Conservation (phyloP, 2,113 vertebrate genomes). For the Leuciscus idus region DNA sequence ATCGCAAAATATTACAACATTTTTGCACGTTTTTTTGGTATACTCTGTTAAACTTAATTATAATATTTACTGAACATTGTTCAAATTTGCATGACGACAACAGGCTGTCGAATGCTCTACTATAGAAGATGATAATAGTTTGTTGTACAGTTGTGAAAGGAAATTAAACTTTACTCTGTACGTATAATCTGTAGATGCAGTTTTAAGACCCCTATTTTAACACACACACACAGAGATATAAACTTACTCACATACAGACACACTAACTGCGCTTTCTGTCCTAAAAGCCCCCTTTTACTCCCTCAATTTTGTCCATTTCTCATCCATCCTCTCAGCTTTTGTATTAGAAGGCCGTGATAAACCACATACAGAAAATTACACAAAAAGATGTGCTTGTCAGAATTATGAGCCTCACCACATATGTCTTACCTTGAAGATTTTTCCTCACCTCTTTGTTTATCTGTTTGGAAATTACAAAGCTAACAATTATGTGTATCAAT, state of each 20-base stretch:
- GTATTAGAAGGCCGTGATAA: conserved; percentile 53
- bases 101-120: not conserved
- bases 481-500: conserved; percentile 1
- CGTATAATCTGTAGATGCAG: conserved; percentile 5
- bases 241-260: conserved; percentile 20
- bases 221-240: conserved; percentile 8
- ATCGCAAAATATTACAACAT: not conserved
- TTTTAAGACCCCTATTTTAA: conserved; percentile 23
- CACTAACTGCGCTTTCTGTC: conserved; percentile 41
- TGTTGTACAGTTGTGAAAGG: not conserved
- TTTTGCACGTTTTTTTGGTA: not conserved
- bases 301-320: conserved; percentile 57
- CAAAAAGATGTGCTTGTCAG: conserved; percentile 53
- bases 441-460: conserved; percentile 6
- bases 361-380: conserved; percentile 54
- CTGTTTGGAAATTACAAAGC: conserved; percentile 29
- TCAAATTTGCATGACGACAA: not conserved
- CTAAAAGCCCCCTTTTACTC: conserved; percentile 57
- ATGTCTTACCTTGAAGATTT: conserved; percentile 32
- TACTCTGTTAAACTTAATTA: not conserved
- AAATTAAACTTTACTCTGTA: conserved; percentile 32
- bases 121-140: conserved; percentile 11
- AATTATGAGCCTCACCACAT: conserved; percentile 33
- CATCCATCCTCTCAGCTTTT: conserved; percentile 51
- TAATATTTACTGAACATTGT: not conserved